Evolutionary conservation across 2,113 vertebrate genomes (phyloP).

Genomic region (Pseudopodoces humilis): DNA sequence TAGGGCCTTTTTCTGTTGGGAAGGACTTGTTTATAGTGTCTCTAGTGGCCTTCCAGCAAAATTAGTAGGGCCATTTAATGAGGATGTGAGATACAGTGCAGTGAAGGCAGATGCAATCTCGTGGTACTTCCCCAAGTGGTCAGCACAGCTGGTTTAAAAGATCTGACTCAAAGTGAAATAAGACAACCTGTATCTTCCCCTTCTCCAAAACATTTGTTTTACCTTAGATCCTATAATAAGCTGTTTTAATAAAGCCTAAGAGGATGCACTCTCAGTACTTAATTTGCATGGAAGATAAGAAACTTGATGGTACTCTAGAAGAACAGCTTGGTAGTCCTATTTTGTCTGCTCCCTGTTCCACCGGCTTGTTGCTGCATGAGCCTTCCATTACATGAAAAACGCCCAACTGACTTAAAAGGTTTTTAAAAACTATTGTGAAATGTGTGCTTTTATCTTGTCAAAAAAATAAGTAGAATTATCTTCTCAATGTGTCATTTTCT

Average conservation of each 20-base stretch:
- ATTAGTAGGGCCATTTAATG: neutral
- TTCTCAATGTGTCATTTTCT: neutral
- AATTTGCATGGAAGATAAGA: neutral
- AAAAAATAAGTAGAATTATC: neutral
- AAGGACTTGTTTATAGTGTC: neutral
- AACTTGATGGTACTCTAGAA: neutral
- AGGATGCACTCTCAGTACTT: neutral
- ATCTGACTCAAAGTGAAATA: neutral
- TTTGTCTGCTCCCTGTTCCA: neutral
- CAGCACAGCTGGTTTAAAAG: rapidly evolving
- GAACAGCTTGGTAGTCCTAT: neutral
- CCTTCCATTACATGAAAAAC: neutral
- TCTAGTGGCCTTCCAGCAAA: neutral
- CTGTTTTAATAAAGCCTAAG: neutral
- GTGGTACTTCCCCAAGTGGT: neutral
- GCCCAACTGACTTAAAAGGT: neutral
- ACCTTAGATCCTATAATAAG: neutral
- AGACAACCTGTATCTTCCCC: neutral
- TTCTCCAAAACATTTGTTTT: neutral
- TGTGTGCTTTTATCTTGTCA: neutral
- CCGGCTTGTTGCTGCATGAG: neutral
- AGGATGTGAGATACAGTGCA: neutral
- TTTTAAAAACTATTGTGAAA: neutral
- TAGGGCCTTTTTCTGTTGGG: neutral
- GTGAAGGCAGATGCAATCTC: neutral